Percentiles rank a stretch among this genome's conserved stretches.
Conservation (phyloP, 2,113 vertebrate species). For the Lipotes vexillifer region DNA sequence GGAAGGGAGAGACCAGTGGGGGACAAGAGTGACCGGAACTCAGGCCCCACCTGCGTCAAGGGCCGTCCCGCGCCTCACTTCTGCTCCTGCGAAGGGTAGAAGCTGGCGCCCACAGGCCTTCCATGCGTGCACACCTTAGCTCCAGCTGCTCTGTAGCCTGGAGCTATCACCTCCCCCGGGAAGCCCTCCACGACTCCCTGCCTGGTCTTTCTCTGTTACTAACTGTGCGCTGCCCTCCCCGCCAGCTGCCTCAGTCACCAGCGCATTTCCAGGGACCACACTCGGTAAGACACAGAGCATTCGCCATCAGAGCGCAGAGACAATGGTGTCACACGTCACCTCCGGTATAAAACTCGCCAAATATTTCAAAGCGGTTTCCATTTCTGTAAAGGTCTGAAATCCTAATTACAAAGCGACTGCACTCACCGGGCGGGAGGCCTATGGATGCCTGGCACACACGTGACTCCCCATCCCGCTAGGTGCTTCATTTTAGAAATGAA, state of each 20-base stretch:
- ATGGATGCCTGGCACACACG: fast-evolving
- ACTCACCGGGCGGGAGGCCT: fast-evolving
- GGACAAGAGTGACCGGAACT: background rate
- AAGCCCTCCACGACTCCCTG: background rate
- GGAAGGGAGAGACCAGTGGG: fast-evolving
- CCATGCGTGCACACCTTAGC: fast-evolving
- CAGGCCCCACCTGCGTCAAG: fast-evolving
- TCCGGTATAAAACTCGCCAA: fast-evolving
- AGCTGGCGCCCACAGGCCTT: fast-evolving
- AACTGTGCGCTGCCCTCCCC: fast-evolving
- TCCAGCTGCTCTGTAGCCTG: background rate
- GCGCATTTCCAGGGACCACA: background rate
- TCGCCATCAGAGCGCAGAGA: fast-evolving
- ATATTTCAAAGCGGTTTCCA: background rate
- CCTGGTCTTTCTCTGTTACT: too few species aligned
- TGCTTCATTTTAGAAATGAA: background rate
- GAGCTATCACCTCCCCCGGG: background rate
- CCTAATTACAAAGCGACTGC: background rate
- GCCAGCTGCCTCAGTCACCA: fast-evolving
- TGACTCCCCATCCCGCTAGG: background rate
- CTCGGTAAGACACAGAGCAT: fast-evolving
- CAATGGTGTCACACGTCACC: fast-evolving
- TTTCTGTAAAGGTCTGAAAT: background rate
- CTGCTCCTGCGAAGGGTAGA: background rate
- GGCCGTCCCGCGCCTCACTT: background rate